A percentile compares a stretch with the other conserved stretches of the same genome.
phyloP scores from a whole-genome alignment of 1,140 invertebrate species.

The Caenorhabditis latens region DNA sequence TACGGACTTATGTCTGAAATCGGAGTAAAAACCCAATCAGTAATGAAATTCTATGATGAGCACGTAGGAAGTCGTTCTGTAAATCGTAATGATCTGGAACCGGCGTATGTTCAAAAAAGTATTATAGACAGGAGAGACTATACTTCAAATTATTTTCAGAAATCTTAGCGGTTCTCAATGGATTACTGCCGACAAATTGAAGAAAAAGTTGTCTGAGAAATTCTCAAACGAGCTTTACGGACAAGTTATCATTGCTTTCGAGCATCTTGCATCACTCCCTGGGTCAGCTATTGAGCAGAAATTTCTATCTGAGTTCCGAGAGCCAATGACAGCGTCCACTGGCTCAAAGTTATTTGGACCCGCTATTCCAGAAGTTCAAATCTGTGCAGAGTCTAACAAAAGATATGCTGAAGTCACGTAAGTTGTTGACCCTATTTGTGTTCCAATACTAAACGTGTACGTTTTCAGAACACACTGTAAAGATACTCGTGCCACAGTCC shows the following conservation, averaged over 20 bases:
- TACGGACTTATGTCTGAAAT: conserved; percentile 72
- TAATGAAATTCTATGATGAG: conserved; percentile 65
- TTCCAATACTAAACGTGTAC: neutral
- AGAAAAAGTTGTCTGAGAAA: conserved; percentile 68
- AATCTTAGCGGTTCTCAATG: conserved; percentile 66
- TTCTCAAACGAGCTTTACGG: conserved; percentile 71
- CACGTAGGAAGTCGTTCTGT: conserved; percentile 33
- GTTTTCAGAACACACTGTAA: conserved; percentile 63
- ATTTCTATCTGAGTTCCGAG: conserved; percentile 68
- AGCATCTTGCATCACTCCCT: conserved; percentile 70
- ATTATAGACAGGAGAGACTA: neutral
- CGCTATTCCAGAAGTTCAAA: conserved; percentile 66
- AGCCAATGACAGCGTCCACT: conserved; percentile 55
- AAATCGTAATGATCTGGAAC: conserved; percentile 40
- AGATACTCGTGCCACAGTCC: conserved; percentile 66
- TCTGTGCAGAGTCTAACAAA: conserved; percentile 67
- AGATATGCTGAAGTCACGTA: conserved; percentile 64
- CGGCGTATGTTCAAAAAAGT: conserved; percentile 7
- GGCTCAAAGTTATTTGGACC: conserved; percentile 69
- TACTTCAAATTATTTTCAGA: conserved; percentile 27
- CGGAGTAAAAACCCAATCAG: conserved; percentile 66
- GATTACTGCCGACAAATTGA: conserved; percentile 67
- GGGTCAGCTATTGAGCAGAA: conserved; percentile 70
- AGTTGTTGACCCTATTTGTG: neutral
- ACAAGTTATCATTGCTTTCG: conserved; percentile 72